Percentiles rank a stretch among this genome's conserved stretches.
Conservation (phyloP, 2,113 vertebrate genomes). For the Eurypyga helias region DNA sequence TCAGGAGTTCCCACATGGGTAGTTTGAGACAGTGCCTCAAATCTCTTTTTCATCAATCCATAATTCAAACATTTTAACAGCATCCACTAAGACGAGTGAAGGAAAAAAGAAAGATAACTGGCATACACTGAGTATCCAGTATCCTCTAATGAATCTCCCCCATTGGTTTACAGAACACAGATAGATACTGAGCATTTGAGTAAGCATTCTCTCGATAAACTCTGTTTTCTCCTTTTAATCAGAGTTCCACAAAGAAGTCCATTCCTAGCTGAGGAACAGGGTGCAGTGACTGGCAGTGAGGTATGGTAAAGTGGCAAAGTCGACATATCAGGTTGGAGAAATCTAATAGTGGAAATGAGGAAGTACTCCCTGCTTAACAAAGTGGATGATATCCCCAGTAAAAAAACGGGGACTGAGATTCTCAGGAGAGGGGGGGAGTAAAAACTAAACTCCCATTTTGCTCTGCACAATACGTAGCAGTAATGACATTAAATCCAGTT, state of each 20-base stretch:
- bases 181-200: not conserved
- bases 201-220: not conserved
- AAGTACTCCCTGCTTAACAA: not conserved
- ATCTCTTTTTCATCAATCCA: not conserved
- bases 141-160: not conserved
- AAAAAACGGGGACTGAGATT: not conserved
- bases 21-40: not conserved
- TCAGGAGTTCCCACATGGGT: not conserved
- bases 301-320: not conserved
- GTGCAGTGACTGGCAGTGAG: not conserved
- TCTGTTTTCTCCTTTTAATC: not conserved
- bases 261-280: not conserved
- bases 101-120: not conserved
- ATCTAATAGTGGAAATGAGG: not conserved
- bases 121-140: not conserved
- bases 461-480: not conserved
- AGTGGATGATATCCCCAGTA: not conserved
- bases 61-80: not conserved
- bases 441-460: not conserved
- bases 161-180: not conserved
- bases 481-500: not conserved
- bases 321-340: fast-evolving
- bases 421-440: not conserved
- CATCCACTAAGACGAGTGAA: not conserved
- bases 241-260: not conserved